Evolutionary conservation across 2,113 vertebrate genomes (phyloP), one percentile per base, ranked within the genome.

Genomic region (Ceuthmochares aereus): DNA sequence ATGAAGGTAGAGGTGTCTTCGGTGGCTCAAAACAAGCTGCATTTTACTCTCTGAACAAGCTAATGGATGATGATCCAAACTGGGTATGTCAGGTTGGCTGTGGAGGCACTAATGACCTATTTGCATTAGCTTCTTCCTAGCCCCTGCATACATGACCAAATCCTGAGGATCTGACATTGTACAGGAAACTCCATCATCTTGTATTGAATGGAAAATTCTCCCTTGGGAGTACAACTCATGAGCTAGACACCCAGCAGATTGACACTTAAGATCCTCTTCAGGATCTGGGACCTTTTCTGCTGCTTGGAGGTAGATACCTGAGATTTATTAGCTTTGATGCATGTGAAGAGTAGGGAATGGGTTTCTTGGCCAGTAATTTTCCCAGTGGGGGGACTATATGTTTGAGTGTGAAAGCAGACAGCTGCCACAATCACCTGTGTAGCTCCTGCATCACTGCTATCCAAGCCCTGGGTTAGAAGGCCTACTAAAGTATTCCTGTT

Each of bases 361-460:
- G 70, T 91, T 80, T 95, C 84, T 92, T 85, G 36, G 45, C 45
- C 14, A 21, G 25, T 26, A 32, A 34, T 60, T 73, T 92, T 94
- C 73, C 87, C n/a, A 20, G n/a, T 66, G 73, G 49, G 10, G 56
- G 14, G 91, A 51, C 30, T 86, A 40, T 77, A 55, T 63, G 68
- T 83, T 73, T 91, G 85, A 68, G 56, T 3, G 12, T 92, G 72
- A 75, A 95, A 88, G 81, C 90, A 96, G 34, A 54, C 37, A 87
- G 25, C 60, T 91, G 82, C 79, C 89, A 55, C n/a, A 20, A 70
- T 84, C 40, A 27, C 66, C 60, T 93, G 32, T 9, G 1, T 27
- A 51, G 42, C 26, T 84, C 42, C 84, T 96, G 84, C 56, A 34
- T 77, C 21, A 12, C 89, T 63, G 45, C 34, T 94, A 5, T 84